Evolutionary conservation across 2,113 vertebrate species (phyloP), one percentile per base, ranked within the genome.

Genomic region (Alectura lathami): DNA sequence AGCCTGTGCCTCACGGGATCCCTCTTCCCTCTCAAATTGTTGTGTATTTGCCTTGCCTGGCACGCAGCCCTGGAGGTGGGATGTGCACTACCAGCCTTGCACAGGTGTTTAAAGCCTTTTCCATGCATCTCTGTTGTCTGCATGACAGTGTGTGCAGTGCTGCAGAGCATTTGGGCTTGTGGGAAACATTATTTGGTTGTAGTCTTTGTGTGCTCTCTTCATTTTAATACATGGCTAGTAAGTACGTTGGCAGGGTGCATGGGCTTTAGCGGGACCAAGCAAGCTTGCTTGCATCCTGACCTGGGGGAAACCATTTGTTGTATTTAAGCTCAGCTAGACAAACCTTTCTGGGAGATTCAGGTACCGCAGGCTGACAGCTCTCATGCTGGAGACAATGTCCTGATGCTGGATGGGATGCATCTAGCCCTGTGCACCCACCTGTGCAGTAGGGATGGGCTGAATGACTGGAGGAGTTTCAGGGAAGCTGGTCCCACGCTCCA

Each of bases 171-270:
- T 83, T 76, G 5, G 2, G 27, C 48, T 50, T 17, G 8, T 63
- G 36, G 29, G 11, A 42, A 14, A 16, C 15, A 24, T 9, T 34
- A 6, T 43, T 64, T 12, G 38, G 17, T 9, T 66, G 30, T n/a
- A 17, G n/a, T 17, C 42, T 66, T 47, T 53, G 8, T 42, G 38
- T 47, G 20, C n/a, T 59, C 26, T 48, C 20, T 62, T 77, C 62
- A 11, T 42, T 87, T 83, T 56, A 62, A 38, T 36, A 20, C 11
- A 1, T 10, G 34, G 51, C 2, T 69, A 22, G 9, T 48, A 57
- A 27, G 10, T 30, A 5, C 22, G 1, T 66, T 57, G 84, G 43
- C n/a, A 68, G 50, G 24, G 11, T 18, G 13, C 0, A 0, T 11
- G 36, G 29, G 30, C 27, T 94, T 64, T 48, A 7, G 0, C 0